phyloP scores from a whole-genome alignment of 2,797 vertebrate genomes.

The Eutrigla gurnardus region DNA sequence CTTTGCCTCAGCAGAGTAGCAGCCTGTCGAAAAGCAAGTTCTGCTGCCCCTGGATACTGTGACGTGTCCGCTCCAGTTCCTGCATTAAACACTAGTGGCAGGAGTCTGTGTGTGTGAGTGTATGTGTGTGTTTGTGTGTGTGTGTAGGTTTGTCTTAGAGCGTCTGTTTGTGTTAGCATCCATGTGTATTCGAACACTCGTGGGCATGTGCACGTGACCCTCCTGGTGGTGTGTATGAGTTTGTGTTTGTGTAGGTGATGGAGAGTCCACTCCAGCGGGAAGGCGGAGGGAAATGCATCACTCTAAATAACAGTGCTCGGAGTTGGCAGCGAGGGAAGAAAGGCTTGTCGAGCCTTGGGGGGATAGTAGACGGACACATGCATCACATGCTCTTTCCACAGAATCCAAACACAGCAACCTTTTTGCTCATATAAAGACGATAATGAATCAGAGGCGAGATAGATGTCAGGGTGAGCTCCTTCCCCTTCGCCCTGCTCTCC shows the following conservation, averaged over 20 bases:
- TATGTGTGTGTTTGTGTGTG: constrained; percentile 22
- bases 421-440: constrained; percentile 63
- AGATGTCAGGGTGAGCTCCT: constrained; percentile 48
- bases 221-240: constrained; percentile 29
- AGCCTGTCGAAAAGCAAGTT: constrained; percentile 48
- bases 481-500: constrained; percentile 43
- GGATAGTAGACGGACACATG: constrained; percentile 63
- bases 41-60: constrained; percentile 55
- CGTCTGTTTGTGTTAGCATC: constrained; percentile 36
- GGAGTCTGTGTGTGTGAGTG: constrained; percentile 26
- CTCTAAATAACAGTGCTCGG: constrained; percentile 77
- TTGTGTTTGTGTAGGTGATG: constrained; percentile 60
- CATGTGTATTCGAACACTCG: not conserved
- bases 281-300: constrained; percentile 73
- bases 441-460: constrained; percentile 71
- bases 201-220: constrained; percentile 11
- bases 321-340: constrained; percentile 62
- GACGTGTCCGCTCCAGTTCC: constrained; percentile 67
- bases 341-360: constrained; percentile 55
- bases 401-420: constrained; percentile 64
- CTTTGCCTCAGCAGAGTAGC: constrained; percentile 17
- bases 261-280: constrained; percentile 66
- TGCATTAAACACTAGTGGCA: constrained; percentile 37
- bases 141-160: constrained; percentile 29
- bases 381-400: constrained; percentile 58